Evolutionary conservation across 2,888 invertebrate species (phyloP).

Genomic region (Chironomus tentans): DNA sequence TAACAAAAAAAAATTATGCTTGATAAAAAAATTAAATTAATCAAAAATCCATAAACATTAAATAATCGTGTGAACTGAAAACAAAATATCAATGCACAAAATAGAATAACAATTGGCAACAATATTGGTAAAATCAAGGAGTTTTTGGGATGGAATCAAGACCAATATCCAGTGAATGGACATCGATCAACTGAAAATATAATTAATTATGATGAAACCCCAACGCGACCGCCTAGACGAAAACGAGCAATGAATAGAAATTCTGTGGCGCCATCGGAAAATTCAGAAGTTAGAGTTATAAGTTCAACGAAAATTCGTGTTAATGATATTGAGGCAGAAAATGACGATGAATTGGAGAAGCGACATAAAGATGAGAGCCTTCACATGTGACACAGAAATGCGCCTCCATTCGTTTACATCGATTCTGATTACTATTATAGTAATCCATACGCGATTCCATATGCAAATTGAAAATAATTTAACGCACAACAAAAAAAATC

Average conservation of each 20-base stretch:
- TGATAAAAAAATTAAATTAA: background rate
- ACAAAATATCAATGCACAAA: background rate
- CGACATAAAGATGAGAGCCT: background rate
- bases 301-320: background rate
- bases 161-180: background rate
- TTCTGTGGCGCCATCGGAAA: conserved; percentile 12
- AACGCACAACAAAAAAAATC: background rate
- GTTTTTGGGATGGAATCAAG: conserved; percentile 11
- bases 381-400: background rate
- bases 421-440: background rate
- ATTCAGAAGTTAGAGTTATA: background rate
- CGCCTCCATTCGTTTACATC: background rate
- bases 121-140: conserved; percentile 15
- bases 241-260: background rate
- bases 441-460: conserved; percentile 13
- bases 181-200: background rate
- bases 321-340: background rate
- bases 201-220: background rate
- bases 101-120: conserved; percentile 10
- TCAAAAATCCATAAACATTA: background rate
- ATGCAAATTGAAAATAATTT: background rate
- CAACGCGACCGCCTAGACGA: conserved; percentile 2
- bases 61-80: background rate
- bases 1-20: background rate
- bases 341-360: background rate